These are phyloP conservation scores for Cataglyphis albicans DNA, from an alignment of 2,888 invertebrate species.

Conservation along the genomic window DNA sequence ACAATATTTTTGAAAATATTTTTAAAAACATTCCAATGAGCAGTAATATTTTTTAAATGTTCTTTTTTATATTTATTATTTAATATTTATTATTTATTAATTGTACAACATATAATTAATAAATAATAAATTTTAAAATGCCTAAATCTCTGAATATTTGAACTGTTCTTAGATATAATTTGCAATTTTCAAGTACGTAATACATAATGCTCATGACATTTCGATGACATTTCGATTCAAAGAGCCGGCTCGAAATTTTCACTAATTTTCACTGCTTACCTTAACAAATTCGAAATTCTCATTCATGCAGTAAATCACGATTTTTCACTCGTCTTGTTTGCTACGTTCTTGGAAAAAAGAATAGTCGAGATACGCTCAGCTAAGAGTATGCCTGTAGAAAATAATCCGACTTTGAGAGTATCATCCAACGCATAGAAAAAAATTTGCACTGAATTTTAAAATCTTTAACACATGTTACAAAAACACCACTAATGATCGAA, in stretches of 20 bases:
- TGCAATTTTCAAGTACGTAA: neutral
- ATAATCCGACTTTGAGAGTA: constrained; percentile 12
- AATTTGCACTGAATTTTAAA: constrained; percentile 14
- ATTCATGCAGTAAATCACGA: neutral
- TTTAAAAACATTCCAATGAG: too few relatives aligned
- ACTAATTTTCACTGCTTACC: neutral
- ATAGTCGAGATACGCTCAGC: neutral
- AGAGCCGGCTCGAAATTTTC: neutral
- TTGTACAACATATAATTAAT: too few relatives aligned
- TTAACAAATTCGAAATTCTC: constrained; percentile 13
- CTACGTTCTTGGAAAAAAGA: neutral
- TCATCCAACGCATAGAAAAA: neutral
- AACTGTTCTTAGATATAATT: neutral
- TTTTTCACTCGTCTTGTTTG: neutral
- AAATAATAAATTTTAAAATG: neutral
- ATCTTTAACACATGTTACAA: neutral
- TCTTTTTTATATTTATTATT: too few relatives aligned
- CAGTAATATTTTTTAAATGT: too few relatives aligned
- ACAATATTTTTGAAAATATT: too few relatives aligned
- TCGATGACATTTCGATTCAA: neutral
- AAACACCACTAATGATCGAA: neutral
- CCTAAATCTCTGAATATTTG: neutral
- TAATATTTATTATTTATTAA: too few relatives aligned
- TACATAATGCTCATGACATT: neutral
- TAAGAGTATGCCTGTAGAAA: neutral